Percentiles rank a stretch among this genome's conserved stretches.
Evolutionary conservation across 2,797 vertebrate genomes (phyloP).

Genomic region (Sebastes itinus): DNA sequence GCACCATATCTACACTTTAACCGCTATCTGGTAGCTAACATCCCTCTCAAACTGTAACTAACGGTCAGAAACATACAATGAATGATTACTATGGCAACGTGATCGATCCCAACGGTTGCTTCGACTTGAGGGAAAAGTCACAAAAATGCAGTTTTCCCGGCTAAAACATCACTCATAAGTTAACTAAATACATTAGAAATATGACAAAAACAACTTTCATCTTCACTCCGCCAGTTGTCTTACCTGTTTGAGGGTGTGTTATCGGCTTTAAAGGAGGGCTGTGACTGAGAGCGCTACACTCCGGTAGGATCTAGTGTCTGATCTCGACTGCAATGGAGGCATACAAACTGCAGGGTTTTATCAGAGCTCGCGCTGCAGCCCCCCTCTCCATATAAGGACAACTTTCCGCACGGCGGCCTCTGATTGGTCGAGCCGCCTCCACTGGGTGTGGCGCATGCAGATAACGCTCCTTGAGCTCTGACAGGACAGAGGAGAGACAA

Average conservation of each 20-base stretch:
- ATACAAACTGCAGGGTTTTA: constrained; percentile 79
- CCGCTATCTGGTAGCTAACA: too few relatives aligned
- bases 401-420: constrained; percentile 86
- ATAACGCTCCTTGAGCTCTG: constrained; percentile 50
- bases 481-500: neutral
- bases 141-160: neutral
- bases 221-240: constrained; percentile 15
- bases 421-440: constrained; percentile 85
- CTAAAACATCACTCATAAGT: neutral
- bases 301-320: constrained; percentile 21
- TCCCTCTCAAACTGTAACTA: neutral
- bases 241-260: constrained; percentile 75
- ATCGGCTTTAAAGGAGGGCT: constrained; percentile 2
- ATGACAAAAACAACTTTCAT: neutral
- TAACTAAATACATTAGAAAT: neutral
- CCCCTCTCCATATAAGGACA: constrained; percentile 97
- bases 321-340: constrained; percentile 57
- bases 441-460: constrained; percentile 80
- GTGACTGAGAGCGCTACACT: neutral
- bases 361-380: constrained; percentile 79
- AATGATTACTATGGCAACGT: neutral
- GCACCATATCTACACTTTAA: too few relatives aligned
- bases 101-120: neutral
- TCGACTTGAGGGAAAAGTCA: neutral
- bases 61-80: neutral